Evolutionary conservation across 2,797 vertebrate species (phyloP), one percentile per base, ranked within the genome.

Genomic region (Chelonia mydas): DNA sequence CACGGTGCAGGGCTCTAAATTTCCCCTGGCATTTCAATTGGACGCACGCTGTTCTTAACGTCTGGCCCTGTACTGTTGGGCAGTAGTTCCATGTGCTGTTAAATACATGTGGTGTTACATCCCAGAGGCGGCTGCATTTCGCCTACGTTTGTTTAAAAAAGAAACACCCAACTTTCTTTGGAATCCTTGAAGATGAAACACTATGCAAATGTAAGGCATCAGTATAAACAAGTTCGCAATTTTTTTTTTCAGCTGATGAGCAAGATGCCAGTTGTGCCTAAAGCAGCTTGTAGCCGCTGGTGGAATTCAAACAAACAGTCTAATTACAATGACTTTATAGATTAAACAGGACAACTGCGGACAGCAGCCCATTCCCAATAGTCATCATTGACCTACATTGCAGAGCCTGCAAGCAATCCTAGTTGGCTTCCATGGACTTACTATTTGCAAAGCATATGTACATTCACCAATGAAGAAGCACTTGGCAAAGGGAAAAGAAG

Each of bases 311-410:
- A 85, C 82, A 65, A 85, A 94, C 28, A 1, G 4, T 41, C 90
- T 76, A 51, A 81, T 51, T 83, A 0, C 10, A 89, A 65, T 16
- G 49, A 31, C 76, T 54, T 3, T 87, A 10, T 65, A 92, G 76
- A 85, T 72, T 81, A 83, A 96, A 87, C 28, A 89, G 86, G 3
- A 0, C 31, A 90, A 84, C 68, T 85, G 33, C 33, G 49, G 79
- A 77, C 65, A 82, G 57, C 19, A 89, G 76, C 17, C 76, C 23
- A 51, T 19, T 53, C 59, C 57, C 37, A 49, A 68, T 49, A 49
- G 19, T 51, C n/a, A 78, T 78, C 78, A 74, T 68, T 90, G 90
- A 80, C 79, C 94, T 92, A 95, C 37, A 89, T 2, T 91, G 57
- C 61, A 91, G 83, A 92, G 59, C 8, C 41, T 28, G 33, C 13